Evolutionary conservation across 1,140 invertebrate species (phyloP).

Genomic region (Nylanderia fulva): DNA sequence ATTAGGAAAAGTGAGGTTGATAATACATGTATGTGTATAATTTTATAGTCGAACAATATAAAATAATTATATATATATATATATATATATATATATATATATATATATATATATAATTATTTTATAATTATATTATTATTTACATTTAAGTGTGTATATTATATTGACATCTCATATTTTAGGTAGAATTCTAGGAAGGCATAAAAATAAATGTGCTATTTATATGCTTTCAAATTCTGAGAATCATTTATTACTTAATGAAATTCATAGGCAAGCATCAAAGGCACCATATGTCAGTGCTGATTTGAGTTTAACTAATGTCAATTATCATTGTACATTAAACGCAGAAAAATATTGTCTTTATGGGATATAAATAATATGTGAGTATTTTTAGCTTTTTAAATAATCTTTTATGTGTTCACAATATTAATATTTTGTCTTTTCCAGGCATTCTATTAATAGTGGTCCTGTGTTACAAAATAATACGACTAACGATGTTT

Average conservation of each 20-base stretch:
- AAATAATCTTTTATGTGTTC: background rate
- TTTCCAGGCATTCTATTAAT: slow-evolving; percentile 68
- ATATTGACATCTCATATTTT: slow-evolving; percentile 1
- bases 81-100: slow-evolving; percentile 32
- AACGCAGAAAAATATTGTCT: slow-evolving; percentile 72
- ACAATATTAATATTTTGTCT: background rate
- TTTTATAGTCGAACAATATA: slow-evolving; percentile 1
- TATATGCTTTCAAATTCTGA: slow-evolving; percentile 72
- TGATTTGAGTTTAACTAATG: slow-evolving; percentile 73
- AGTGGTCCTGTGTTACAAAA: slow-evolving; percentile 59
- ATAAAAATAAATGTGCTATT: slow-evolving; percentile 74
- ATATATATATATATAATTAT: slow-evolving; percentile 47
- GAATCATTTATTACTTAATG: slow-evolving; percentile 64
- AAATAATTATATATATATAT: slow-evolving; percentile 2
- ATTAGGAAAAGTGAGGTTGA: slow-evolving; percentile 66
- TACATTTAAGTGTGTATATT: no score
- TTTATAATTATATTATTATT: no score
- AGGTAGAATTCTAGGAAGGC: slow-evolving; percentile 77
- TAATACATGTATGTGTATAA: slow-evolving; percentile 71
- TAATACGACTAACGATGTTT: slow-evolving; percentile 74
- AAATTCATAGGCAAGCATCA: slow-evolving; percentile 70
- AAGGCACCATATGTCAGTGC: slow-evolving; percentile 72
- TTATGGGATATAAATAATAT: slow-evolving; percentile 79
- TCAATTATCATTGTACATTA: slow-evolving; percentile 76
- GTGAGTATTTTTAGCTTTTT: slow-evolving; percentile 69